phyloP scores from a whole-genome alignment of 2,797 vertebrate species.

The Eremophila alpestris region DNA sequence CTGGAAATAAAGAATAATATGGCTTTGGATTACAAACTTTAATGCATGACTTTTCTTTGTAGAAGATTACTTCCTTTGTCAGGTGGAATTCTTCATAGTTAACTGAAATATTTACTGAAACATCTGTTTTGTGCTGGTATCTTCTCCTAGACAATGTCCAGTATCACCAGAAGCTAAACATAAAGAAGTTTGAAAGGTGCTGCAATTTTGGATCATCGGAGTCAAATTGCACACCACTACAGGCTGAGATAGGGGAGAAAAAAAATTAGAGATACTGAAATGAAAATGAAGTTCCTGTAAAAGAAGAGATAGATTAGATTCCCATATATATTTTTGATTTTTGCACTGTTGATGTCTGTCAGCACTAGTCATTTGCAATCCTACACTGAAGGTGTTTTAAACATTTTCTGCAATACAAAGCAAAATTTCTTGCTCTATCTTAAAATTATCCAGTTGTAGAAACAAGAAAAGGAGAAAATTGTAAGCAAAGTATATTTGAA shows the following conservation, averaged over 20 bases:
- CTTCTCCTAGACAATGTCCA: neutral
- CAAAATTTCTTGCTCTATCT: slow-evolving; percentile 21
- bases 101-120: neutral
- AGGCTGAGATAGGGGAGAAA: neutral
- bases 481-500: slow-evolving; percentile 15
- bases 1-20: neutral
- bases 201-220: neutral
- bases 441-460: slow-evolving; percentile 49
- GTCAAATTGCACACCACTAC: neutral
- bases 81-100: neutral
- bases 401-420: neutral
- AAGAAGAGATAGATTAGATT: neutral
- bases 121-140: neutral
- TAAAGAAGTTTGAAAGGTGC: neutral
- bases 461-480: slow-evolving; percentile 51
- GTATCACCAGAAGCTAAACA: neutral
- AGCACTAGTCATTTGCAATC: neutral
- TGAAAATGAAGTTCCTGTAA: neutral
- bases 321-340: neutral
- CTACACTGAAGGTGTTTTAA: neutral
- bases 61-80: neutral
- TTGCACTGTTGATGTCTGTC: neutral
- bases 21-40: neutral
- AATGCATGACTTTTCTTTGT: neutral
- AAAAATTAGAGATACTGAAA: neutral